Evolutionary conservation across 2,888 invertebrate species (phyloP).

Genomic region (Bellardia bayeri): DNA sequence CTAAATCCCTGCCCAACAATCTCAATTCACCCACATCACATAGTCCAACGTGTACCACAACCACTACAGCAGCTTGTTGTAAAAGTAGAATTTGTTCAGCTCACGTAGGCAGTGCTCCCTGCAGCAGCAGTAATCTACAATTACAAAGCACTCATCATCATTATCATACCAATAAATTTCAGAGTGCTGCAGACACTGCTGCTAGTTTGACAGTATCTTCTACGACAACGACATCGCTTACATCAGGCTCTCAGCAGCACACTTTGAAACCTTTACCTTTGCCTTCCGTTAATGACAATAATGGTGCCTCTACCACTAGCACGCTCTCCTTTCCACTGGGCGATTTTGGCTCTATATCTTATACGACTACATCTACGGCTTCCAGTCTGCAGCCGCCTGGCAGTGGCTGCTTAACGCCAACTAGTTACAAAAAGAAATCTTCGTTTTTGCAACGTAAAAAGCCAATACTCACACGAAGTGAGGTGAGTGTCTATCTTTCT

Average conservation of each 20-base stretch:
- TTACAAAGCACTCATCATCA: constrained; percentile 69
- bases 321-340: constrained; percentile 50
- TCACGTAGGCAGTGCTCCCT: constrained; percentile 65
- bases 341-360: constrained; percentile 55
- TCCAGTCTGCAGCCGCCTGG: constrained; percentile 66
- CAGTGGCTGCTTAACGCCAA: constrained; percentile 69
- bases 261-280: constrained; percentile 68
- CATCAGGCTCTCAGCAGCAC: constrained; percentile 69
- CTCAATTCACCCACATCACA: constrained; percentile 63
- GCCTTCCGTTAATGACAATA: constrained; percentile 69
- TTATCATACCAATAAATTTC: constrained; percentile 74
- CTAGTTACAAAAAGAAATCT: constrained; percentile 79
- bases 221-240: constrained; percentile 62
- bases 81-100: constrained; percentile 72
- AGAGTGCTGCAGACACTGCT: constrained; percentile 66
- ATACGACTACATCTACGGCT: constrained; percentile 69
- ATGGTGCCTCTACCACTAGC: constrained; percentile 72
- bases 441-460: constrained; percentile 83
- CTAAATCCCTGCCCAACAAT: constrained; percentile 65
- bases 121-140: constrained; percentile 67
- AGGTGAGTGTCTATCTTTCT: constrained; percentile 82
- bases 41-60: constrained; percentile 59
- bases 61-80: constrained; percentile 69
- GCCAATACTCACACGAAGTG: constrained; percentile 83
- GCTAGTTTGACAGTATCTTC: constrained; percentile 49